Conservation (phyloP, 2,888 invertebrate species). For the Dascillus cervinus region DNA sequence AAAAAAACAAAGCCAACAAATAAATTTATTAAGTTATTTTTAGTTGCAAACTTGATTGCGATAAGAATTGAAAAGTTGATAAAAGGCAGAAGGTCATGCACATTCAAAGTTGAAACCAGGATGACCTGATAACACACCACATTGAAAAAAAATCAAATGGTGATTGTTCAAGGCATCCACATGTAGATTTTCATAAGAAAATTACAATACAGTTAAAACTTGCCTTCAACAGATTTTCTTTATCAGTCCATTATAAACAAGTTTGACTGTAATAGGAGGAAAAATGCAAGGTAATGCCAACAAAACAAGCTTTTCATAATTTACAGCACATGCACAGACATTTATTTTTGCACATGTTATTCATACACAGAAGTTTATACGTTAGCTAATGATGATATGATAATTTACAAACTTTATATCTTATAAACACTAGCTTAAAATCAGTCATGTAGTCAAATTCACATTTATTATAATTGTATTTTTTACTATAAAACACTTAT, state of each 20-base stretch:
- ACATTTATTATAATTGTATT: slow-evolving; percentile 22
- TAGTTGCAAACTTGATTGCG: background rate
- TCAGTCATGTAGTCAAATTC: slow-evolving; percentile 19
- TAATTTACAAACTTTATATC: slow-evolving; percentile 32
- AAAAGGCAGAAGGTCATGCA: slow-evolving; percentile 9
- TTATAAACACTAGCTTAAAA: slow-evolving; percentile 18
- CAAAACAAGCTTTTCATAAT: slow-evolving; percentile 30
- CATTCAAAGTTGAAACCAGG: no score
- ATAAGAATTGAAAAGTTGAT: slow-evolving; percentile 5
- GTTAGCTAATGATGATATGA: slow-evolving; percentile 30
- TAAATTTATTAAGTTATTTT: no score
- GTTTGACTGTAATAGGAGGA: no score
- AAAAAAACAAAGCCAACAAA: no score
- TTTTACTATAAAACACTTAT: slow-evolving; percentile 39
- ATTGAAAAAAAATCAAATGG: no score
- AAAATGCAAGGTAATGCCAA: no score
- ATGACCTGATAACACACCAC: no score
- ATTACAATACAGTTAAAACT: no score
- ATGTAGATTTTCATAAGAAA: no score
- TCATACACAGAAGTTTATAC: slow-evolving; percentile 32
- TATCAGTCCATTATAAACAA: no score
- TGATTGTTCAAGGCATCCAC: no score
- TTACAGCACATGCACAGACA: slow-evolving; percentile 45
- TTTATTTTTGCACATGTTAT: slow-evolving; percentile 42
- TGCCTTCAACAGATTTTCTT: no score